Percentiles rank a stretch among this genome's conserved stretches.
Evolutionary conservation across 1,140 invertebrate genomes (phyloP).

Genomic region (Wiebesia pumilae): DNA sequence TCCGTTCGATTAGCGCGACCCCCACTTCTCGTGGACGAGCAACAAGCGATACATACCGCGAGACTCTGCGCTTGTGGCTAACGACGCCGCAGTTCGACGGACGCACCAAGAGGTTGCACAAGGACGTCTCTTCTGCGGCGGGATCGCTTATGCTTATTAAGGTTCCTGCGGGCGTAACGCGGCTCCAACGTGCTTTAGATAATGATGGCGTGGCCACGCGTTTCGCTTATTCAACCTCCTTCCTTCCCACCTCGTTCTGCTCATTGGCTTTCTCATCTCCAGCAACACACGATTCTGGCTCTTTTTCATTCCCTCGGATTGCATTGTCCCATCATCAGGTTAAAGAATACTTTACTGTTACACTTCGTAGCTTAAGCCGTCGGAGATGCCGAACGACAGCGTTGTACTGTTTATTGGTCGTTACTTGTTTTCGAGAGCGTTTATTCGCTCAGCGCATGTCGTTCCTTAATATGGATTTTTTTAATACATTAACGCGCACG

Average conservation of each 20-base stretch:
- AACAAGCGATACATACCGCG: not conserved
- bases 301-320: not conserved
- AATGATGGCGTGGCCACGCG: slow-evolving; percentile 40
- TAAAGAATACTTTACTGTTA: not conserved
- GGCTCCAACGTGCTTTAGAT: not conserved
- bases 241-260: no score
- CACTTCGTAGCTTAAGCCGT: not conserved
- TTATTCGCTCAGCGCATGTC: not conserved
- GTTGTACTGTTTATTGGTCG: not conserved
- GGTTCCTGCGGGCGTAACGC: not conserved
- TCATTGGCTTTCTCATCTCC: not conserved
- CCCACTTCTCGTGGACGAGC: not conserved
- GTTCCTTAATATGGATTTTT: not conserved
- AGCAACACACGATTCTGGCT: not conserved
- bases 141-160: slow-evolving; percentile 40
- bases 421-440: not conserved
- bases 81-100: not conserved
- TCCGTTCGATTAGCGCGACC: slow-evolving; percentile 33
- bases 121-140: not conserved
- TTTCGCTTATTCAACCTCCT: not conserved
- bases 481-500: not conserved
- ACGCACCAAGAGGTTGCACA: not conserved
- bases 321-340: not conserved
- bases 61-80: not conserved
- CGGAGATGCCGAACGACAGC: not conserved